A percentile compares a stretch with the other conserved stretches of the same genome.
Conservation (phyloP, 1,140 invertebrate species). For the Solen grandis region DNA sequence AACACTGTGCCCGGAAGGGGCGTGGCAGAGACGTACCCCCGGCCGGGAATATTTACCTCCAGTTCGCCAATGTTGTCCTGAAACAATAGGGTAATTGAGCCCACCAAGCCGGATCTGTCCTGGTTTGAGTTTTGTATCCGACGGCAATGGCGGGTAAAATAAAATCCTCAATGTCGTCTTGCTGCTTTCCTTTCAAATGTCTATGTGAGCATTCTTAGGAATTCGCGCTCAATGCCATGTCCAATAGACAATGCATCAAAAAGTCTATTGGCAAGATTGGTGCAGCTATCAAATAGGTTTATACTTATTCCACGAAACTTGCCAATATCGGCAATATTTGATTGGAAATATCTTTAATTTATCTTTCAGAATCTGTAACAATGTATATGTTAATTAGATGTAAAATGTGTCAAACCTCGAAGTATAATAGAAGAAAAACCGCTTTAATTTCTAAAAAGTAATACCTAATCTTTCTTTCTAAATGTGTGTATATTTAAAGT, state of each 20-base stretch:
- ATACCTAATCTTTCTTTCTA: too few species aligned
- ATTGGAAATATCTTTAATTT: too few species aligned
- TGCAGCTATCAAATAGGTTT: conserved; percentile 35
- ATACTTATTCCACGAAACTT: conserved; percentile 1
- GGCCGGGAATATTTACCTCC: too few species aligned
- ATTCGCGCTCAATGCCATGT: conserved; percentile 29
- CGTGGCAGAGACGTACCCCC: too few species aligned
- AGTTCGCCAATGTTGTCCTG: too few species aligned
- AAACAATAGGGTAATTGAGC: conserved; percentile 81
- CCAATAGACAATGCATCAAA: conserved; percentile 57
- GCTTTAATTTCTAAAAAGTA: too few species aligned
- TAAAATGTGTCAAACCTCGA: too few species aligned
- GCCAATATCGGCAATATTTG: conserved; percentile 12
- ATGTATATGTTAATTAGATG: too few species aligned
- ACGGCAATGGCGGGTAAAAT: conserved; percentile 29
- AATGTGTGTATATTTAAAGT: too few species aligned
- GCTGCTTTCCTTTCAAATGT: conserved; percentile 5
- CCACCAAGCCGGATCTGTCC: conserved; percentile 85
- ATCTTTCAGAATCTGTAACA: too few species aligned
- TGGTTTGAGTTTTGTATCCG: conserved; percentile 60
- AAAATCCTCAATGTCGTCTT: conserved; percentile 28
- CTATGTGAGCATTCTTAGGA: conserved; percentile 27
- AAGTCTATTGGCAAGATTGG: conserved; percentile 23
- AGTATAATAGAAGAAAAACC: too few species aligned
- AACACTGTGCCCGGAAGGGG: conserved; percentile 49